phyloP scores from a whole-genome alignment of 2,888 invertebrate genomes.

The Isotomurus palustris region DNA sequence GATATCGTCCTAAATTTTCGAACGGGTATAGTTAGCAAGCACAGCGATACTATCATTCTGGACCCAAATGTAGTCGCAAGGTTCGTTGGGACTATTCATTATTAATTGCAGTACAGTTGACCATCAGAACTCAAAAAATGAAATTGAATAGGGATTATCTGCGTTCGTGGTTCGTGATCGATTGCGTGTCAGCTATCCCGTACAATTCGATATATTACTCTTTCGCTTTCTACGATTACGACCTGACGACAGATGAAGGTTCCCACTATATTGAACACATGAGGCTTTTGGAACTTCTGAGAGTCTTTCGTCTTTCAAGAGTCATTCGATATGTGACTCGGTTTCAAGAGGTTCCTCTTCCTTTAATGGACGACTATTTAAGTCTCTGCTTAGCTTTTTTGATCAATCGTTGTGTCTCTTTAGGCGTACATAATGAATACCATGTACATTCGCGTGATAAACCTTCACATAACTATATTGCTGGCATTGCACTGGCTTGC shows the following conservation, averaged over 20 bases:
- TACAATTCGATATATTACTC: slow-evolving; percentile 31
- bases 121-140: neutral
- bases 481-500: slow-evolving; percentile 34
- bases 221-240: slow-evolving; percentile 1
- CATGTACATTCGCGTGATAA: slow-evolving; percentile 28
- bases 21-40: slow-evolving; percentile 20
- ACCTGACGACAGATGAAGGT: neutral
- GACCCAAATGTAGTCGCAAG: slow-evolving; percentile 19
- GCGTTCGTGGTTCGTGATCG: slow-evolving; percentile 31
- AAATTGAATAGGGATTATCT: slow-evolving; percentile 22
- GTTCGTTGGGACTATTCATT: slow-evolving; percentile 11
- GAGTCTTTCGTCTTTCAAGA: slow-evolving; percentile 31
- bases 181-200: slow-evolving; percentile 31
- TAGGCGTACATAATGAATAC: slow-evolving; percentile 26
- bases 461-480: slow-evolving; percentile 27
- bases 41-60: slow-evolving; percentile 25
- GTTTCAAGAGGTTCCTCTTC: slow-evolving; percentile 27
- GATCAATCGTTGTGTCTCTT: neutral
- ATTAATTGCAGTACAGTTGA: neutral
- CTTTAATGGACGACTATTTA: neutral
- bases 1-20: slow-evolving; percentile 35
- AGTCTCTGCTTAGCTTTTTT: neutral
- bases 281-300: slow-evolving; percentile 30
- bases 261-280: slow-evolving; percentile 18
- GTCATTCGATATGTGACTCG: slow-evolving; percentile 29